Conservation (phyloP, 2,888 invertebrate species). For the Dendrolimus houi region DNA sequence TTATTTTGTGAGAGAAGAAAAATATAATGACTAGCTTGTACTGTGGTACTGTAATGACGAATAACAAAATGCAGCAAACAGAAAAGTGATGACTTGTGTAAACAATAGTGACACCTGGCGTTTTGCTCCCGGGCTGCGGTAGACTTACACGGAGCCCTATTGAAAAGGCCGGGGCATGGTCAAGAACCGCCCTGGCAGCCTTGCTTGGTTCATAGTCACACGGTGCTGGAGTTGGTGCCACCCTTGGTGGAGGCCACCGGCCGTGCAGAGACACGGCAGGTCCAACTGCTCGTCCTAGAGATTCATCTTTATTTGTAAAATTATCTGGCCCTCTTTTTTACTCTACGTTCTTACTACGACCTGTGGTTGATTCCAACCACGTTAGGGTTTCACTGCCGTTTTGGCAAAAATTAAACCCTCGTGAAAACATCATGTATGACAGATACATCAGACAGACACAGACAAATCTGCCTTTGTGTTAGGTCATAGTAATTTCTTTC, state of each 20-base stretch:
- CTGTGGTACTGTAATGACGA: not conserved
- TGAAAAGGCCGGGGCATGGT: constrained; percentile 78
- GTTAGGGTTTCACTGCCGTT: too few relatives aligned
- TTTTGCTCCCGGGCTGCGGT: constrained; percentile 55
- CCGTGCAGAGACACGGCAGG: constrained; percentile 88
- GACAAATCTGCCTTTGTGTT: too few relatives aligned
- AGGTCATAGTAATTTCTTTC: too few relatives aligned
- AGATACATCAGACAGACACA: too few relatives aligned
- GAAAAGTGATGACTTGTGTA: not conserved
- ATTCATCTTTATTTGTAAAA: constrained; percentile 3
- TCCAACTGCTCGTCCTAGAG: constrained; percentile 80
- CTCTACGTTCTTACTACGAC: too few relatives aligned
- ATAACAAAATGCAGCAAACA: not conserved
- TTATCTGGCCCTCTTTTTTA: too few relatives aligned
- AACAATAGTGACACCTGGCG: constrained; percentile 66
- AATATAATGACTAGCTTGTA: too few relatives aligned
- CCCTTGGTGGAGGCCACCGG: constrained; percentile 81
- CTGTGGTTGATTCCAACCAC: too few relatives aligned
- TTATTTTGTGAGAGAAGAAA: too few relatives aligned
- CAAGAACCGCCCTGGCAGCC: constrained; percentile 71
- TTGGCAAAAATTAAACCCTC: too few relatives aligned
- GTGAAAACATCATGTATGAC: too few relatives aligned
- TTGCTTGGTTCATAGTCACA: constrained; percentile 92
- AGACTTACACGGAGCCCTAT: constrained; percentile 75
- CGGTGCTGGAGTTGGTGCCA: constrained; percentile 87